Percentiles rank a stretch among this genome's conserved stretches.
Conservation (phyloP, 1,140 invertebrate species). For the Theocolax elegans region DNA sequence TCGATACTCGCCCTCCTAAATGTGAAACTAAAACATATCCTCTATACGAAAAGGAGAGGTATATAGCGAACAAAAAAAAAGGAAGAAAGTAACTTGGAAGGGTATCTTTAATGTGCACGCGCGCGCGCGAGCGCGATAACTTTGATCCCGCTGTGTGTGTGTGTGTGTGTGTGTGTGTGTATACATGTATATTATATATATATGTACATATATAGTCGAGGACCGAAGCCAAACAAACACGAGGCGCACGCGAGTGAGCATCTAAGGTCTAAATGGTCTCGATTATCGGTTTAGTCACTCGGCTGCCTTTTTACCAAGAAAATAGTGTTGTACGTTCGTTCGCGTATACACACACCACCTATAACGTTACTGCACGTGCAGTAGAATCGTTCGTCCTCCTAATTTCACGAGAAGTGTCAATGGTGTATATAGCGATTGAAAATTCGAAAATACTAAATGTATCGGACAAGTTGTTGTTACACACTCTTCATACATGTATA, state of each 20-base stretch:
- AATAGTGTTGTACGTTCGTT: no score
- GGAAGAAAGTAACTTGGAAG: background rate
- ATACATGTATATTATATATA: no score
- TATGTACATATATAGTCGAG: no score
- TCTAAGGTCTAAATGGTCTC: slow-evolving; percentile 13
- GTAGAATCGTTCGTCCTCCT: no score
- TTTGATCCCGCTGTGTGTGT: no score
- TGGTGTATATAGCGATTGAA: background rate
- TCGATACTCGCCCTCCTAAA: slow-evolving; percentile 25
- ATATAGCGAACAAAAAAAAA: background rate
- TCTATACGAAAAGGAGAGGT: background rate
- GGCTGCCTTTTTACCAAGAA: background rate
- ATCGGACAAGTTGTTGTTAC: no score
- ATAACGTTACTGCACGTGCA: no score
- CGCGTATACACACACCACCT: no score
- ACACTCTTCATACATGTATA: no score
- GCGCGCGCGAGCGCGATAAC: slow-evolving; percentile 7
- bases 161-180: no score
- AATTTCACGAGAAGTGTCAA: no score
- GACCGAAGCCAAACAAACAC: slow-evolving; percentile 40
- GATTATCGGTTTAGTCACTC: background rate
- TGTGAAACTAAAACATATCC: slow-evolving; percentile 31
- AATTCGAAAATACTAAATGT: no score
- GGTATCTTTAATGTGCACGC: slow-evolving; percentile 10
- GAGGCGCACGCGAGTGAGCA: slow-evolving; percentile 5